phyloP scores from a whole-genome alignment of 2,797 vertebrate species.

The Corythornis leucogaster region DNA sequence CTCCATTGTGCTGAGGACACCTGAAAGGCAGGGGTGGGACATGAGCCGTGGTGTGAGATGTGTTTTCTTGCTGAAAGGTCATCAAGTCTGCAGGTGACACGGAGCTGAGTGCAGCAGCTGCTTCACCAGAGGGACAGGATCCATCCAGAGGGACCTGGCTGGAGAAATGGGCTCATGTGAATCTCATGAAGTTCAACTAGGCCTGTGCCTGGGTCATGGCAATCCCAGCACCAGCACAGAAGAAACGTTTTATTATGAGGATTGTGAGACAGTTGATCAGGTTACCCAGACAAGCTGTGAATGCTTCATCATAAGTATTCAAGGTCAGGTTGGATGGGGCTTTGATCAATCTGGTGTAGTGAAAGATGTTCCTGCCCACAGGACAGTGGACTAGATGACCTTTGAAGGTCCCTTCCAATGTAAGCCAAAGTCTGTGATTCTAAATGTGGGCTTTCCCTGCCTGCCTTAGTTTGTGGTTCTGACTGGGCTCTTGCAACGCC shows the following conservation, averaged over 20 bases:
- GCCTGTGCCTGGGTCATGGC: background rate
- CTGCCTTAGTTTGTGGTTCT: background rate
- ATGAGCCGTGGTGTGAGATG: background rate
- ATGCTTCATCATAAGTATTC: background rate
- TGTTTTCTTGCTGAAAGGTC: background rate
- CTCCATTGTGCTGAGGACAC: background rate
- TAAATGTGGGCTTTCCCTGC: background rate
- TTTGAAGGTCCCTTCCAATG: background rate
- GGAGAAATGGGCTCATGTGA: background rate
- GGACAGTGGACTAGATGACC: background rate
- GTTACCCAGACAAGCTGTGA: background rate
- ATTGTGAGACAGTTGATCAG: background rate
- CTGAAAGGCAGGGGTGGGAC: background rate
- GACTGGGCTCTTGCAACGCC: background rate
- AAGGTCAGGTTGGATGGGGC: rapidly evolving
- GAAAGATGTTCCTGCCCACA: rapidly evolving
- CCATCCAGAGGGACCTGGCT: background rate
- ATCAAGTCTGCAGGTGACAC: background rate
- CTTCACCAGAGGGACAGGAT: too few species aligned
- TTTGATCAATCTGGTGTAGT: background rate
- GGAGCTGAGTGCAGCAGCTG: rapidly evolving
- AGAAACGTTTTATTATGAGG: background rate
- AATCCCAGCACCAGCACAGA: background rate
- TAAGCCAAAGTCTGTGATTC: background rate
- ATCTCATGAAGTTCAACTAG: background rate